phyloP scores from a whole-genome alignment of 2,888 invertebrate species.

The Tanytarsus gracilentus region DNA sequence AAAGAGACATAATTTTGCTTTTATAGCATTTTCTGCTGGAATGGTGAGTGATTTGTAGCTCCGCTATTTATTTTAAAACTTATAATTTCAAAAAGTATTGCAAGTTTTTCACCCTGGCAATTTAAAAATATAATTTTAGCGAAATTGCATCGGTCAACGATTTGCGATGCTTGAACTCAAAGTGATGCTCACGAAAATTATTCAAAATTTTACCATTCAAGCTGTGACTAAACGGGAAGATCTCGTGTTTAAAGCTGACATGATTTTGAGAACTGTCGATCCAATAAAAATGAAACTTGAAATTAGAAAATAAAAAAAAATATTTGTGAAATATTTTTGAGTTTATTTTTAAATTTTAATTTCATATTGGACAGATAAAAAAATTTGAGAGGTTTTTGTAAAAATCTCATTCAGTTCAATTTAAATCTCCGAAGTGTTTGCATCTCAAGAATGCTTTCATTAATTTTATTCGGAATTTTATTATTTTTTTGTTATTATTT shows the following conservation, averaged over 20 bases:
- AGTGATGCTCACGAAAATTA: conserved; percentile 6
- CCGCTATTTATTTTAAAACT: not conserved
- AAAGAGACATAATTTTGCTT: conserved; percentile 31
- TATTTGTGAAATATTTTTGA: not conserved
- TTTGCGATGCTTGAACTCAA: conserved; percentile 21
- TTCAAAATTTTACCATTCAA: not conserved
- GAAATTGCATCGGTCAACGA: conserved; percentile 32
- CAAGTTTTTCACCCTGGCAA: no score
- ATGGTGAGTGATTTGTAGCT: not conserved
- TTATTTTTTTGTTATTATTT: not conserved
- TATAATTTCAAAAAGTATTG: not conserved
- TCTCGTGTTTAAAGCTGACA: conserved; percentile 9
- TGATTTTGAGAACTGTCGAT: conserved; percentile 9
- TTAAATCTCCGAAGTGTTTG: not conserved
- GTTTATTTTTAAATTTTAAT: not conserved
- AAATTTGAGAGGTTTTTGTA: not conserved
- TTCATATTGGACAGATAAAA: not conserved
- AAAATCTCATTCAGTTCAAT: not conserved
- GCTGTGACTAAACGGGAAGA: conserved; percentile 17
- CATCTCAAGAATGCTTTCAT: not conserved
- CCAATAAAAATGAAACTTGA: not conserved
- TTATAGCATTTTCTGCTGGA: conserved; percentile 32
- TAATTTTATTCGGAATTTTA: not conserved
- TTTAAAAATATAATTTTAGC: not conserved
- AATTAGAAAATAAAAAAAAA: not conserved